phyloP scores from a whole-genome alignment of 2,888 invertebrate genomes.

The Mantis religiosa region DNA sequence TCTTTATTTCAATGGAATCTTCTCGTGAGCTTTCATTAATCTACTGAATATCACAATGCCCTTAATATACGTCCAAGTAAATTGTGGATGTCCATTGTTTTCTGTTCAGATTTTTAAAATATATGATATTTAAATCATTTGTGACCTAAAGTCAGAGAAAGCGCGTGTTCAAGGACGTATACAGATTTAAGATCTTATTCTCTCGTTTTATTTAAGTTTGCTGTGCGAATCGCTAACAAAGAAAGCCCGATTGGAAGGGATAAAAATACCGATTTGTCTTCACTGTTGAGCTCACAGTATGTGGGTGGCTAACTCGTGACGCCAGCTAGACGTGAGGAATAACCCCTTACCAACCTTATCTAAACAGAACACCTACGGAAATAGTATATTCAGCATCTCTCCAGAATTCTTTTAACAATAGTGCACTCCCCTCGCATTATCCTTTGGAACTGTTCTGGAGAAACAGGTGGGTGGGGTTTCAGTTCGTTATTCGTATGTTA shows the following conservation, averaged over 20 bases:
- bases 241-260: background rate
- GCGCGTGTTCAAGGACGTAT: background rate
- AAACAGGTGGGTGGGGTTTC: background rate
- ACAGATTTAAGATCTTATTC: no score
- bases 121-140: no score
- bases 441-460: background rate
- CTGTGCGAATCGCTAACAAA: background rate
- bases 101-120: no score
- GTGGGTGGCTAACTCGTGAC: background rate
- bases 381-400: background rate
- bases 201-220: background rate
- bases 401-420: background rate
- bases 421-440: background rate
- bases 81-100: no score
- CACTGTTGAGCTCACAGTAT: background rate
- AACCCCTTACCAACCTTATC: background rate
- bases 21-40: no score
- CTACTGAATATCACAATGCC: no score
- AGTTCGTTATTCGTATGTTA: background rate
- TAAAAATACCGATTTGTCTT: background rate
- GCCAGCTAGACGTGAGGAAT: background rate
- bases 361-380: background rate
- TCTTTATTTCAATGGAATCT: no score
- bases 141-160: no score
- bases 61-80: no score